These are phyloP conservation scores for Enhydra lutris DNA, from an alignment of 2,113 vertebrate genomes.

Conservation along the genomic window DNA sequence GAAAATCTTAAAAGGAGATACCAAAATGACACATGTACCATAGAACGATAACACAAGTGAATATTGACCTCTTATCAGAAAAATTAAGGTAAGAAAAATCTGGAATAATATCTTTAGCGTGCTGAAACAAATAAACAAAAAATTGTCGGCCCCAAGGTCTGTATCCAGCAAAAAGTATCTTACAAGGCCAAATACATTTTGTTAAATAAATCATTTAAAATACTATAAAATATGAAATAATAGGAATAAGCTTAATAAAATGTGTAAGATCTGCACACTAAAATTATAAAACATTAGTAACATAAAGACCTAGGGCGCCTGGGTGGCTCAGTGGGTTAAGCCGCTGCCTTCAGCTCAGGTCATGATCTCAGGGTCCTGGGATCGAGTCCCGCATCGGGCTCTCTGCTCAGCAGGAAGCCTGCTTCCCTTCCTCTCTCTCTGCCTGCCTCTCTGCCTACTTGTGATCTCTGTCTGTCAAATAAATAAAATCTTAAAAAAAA, in stretches of 20 bases:
- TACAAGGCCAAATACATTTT: not conserved
- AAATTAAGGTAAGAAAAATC: not conserved
- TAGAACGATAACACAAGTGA: not conserved
- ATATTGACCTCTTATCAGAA: not conserved
- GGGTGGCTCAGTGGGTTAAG: too few species aligned
- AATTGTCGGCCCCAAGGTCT: not conserved
- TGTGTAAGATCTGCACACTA: not conserved
- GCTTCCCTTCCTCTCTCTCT: too few species aligned
- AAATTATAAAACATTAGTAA: not conserved
- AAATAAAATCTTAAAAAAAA: too few species aligned
- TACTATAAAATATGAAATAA: not conserved
- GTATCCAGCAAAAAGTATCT: not conserved
- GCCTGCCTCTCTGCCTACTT: too few species aligned
- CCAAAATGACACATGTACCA: not conserved
- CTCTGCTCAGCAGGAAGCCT: too few species aligned
- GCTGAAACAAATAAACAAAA: not conserved
- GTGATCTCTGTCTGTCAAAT: too few species aligned
- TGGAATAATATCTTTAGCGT: not conserved
- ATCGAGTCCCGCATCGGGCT: too few species aligned
- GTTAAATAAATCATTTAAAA: not conserved
- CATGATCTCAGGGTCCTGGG: too few species aligned
- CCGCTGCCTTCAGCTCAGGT: too few species aligned
- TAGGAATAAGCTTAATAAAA: not conserved
- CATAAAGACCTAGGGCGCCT: conserved; percentile 18
- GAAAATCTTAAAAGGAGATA: not conserved